A percentile compares a stretch with the other conserved stretches of the same genome.
These are phyloP conservation scores for Leptinotarsa juncta DNA, from an alignment of 2,888 invertebrate genomes.

Conservation along the genomic window DNA sequence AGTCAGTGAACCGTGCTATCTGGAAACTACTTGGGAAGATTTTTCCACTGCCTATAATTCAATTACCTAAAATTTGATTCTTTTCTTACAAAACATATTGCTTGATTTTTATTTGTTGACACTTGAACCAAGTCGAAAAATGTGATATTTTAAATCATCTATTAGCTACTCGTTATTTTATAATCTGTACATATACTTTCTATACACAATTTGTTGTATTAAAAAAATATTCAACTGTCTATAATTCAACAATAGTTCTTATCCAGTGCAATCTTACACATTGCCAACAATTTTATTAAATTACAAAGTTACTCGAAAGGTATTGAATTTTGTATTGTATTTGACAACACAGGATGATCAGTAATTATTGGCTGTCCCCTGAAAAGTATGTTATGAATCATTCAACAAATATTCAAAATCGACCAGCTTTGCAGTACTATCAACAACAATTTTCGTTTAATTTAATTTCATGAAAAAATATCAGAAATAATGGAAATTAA, in stretches of 20 bases:
- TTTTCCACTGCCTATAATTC: too few relatives aligned
- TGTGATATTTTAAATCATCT: conserved; percentile 22
- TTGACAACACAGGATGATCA: conserved; percentile 22
- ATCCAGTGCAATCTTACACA: conserved; percentile 44
- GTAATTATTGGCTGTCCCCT: neutral
- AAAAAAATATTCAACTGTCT: conserved; percentile 47
- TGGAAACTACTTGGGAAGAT: too few relatives aligned
- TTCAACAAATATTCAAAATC: too few relatives aligned
- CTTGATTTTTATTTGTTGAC: neutral
- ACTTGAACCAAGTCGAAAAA: neutral
- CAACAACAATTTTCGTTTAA: too few relatives aligned
- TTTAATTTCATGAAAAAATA: too few relatives aligned
- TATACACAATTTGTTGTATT: conserved; percentile 34
- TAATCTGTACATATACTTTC: conserved; percentile 18
- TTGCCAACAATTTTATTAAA: conserved; percentile 20
- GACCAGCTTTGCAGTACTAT: too few relatives aligned
- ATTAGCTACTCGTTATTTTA: conserved; percentile 19
- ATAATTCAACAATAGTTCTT: conserved; percentile 41
- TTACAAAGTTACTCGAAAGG: conserved; percentile 12
- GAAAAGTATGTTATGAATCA: too few relatives aligned
- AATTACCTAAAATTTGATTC: neutral
- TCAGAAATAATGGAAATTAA: too few relatives aligned
- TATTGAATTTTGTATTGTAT: conserved; percentile 16
- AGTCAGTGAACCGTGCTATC: too few relatives aligned
- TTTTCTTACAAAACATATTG: neutral